Conservation (phyloP, 2,797 vertebrate genomes). For the Heteromormyrus szaboi region DNA sequence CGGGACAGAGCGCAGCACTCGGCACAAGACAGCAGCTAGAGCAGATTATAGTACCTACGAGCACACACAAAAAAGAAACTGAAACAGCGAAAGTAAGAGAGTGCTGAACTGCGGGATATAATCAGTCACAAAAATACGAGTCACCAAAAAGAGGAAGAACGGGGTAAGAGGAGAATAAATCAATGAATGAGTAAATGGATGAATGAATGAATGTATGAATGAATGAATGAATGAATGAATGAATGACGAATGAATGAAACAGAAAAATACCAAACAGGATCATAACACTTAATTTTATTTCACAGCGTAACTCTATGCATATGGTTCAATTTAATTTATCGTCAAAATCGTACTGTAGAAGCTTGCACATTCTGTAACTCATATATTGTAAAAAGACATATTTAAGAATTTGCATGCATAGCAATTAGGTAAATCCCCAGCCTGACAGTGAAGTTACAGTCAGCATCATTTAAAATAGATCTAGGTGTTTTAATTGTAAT, state of each 20-base stretch:
- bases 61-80: background rate
- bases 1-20: background rate
- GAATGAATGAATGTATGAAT: background rate
- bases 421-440: background rate
- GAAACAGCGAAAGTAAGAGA: background rate
- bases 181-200: background rate
- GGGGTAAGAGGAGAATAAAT: background rate
- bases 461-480: background rate
- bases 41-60: background rate
- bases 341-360: background rate
- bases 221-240: background rate
- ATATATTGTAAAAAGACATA: background rate
- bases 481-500: background rate
- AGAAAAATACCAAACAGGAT: background rate
- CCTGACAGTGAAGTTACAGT: background rate
- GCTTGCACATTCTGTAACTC: background rate
- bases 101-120: background rate
- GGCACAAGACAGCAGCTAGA: background rate
- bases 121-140: background rate
- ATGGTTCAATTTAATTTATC: background rate
- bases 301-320: background rate
- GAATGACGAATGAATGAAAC: background rate
- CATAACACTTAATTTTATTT: background rate
- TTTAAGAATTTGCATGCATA: background rate
- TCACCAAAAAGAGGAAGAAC: background rate